Evolutionary conservation across 2,888 invertebrate genomes (phyloP).

Genomic region (Acleris sparsana): DNA sequence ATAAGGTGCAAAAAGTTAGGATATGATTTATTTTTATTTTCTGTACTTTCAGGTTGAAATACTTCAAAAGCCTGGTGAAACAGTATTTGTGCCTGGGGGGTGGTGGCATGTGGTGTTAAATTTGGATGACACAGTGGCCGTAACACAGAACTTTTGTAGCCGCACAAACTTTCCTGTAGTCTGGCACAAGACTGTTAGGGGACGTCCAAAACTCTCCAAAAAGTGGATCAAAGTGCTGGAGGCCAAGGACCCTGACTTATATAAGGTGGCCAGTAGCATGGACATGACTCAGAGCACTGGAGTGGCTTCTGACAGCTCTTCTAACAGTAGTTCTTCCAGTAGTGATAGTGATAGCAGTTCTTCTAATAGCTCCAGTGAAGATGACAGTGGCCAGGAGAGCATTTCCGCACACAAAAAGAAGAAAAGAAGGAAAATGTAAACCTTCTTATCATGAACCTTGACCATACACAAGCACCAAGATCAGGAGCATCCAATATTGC

Average conservation of each 20-base stretch:
- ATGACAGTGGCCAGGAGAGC: conserved; percentile 95
- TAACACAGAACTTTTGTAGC: conserved; percentile 99
- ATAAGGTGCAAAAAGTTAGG: too few relatives aligned
- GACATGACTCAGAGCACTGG: conserved; percentile 94
- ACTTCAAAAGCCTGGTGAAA: conserved; percentile 97
- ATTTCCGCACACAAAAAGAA: conserved; percentile 93
- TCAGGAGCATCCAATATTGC: conserved; percentile 25
- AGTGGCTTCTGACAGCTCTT: conserved; percentile 97
- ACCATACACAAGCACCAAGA: conserved; percentile 50
- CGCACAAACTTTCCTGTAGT: conserved; percentile 98
- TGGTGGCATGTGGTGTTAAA: conserved; percentile 99
- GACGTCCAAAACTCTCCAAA: conserved; percentile 96
- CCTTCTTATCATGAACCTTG: conserved; percentile 45
- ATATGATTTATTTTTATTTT: neutral
- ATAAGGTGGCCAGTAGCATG: conserved; percentile 90
- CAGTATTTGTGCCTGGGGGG: conserved; percentile 98
- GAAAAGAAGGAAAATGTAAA: conserved; percentile 85
- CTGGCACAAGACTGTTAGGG: conserved; percentile 98
- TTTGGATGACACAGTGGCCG: conserved; percentile 97
- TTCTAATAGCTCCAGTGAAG: conserved; percentile 82
- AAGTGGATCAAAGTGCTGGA: conserved; percentile 92
- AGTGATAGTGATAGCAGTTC: conserved; percentile 85
- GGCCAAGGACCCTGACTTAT: conserved; percentile 90
- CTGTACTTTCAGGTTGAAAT: conserved; percentile 89
- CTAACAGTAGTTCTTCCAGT: conserved; percentile 92